These are phyloP conservation scores for Sussaba pulchella DNA, from an alignment of 2,888 invertebrate genomes.

Conservation along the genomic window DNA sequence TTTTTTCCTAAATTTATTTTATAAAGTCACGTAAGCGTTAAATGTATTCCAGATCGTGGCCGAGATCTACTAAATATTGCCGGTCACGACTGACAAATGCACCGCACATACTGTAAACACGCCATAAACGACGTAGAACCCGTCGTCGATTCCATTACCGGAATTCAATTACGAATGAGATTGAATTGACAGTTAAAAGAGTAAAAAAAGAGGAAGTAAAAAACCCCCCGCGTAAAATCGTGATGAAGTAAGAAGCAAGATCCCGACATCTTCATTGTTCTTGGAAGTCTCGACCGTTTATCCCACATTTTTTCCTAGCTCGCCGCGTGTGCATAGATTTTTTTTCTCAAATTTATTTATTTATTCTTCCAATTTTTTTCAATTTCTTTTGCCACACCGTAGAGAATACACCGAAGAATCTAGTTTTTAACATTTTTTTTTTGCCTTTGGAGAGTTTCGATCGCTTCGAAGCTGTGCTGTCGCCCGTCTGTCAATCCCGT, in stretches of 20 bases:
- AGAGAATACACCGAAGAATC: too few relatives aligned
- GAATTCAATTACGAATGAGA: slow-evolving; percentile 27
- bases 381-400: too few relatives aligned
- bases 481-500: slow-evolving; percentile 52
- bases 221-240: not conserved
- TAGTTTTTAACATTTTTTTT: too few relatives aligned
- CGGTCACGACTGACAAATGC: slow-evolving; percentile 11
- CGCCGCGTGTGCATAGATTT: not conserved
- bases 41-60: slow-evolving; percentile 45
- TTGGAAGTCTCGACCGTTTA: slow-evolving; percentile 6
- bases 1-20: too few relatives aligned
- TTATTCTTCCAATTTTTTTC: too few relatives aligned
- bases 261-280: slow-evolving; percentile 38
- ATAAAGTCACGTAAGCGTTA: slow-evolving; percentile 25
- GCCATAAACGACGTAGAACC: not conserved
- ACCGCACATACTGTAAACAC: slow-evolving; percentile 9
- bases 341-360: too few relatives aligned
- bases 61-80: slow-evolving; percentile 45
- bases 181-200: slow-evolving; percentile 1
- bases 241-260: not conserved
- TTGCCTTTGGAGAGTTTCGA: too few relatives aligned
- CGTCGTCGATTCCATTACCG: slow-evolving; percentile 25
- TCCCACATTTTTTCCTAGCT: slow-evolving; percentile 14
- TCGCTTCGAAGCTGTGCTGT: too few relatives aligned
- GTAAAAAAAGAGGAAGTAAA: not conserved